Percentiles rank a stretch among this genome's conserved stretches.
Evolutionary conservation across 2,888 invertebrate species (phyloP).

Genomic region (Drosophila peninsularis): DNA sequence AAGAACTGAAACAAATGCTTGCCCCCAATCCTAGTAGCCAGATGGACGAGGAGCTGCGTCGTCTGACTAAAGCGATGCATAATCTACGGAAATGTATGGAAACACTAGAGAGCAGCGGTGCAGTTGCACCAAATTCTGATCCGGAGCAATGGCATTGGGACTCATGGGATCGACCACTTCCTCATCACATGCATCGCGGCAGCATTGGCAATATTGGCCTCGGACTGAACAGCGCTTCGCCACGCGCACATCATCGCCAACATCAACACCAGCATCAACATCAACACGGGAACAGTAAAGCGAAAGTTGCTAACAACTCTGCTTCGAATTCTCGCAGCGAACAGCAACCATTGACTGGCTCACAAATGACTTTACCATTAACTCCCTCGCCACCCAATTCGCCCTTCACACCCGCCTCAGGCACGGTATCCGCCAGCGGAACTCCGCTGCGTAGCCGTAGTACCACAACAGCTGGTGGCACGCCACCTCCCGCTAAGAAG

Average conservation of each 20-base stretch:
- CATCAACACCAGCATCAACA: conserved; percentile 34
- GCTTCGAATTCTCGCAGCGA: conserved; percentile 44
- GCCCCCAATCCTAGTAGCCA: conserved; percentile 82
- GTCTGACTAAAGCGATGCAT: conserved; percentile 93
- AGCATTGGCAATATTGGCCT: conserved; percentile 82
- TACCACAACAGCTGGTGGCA: conserved; percentile 67
- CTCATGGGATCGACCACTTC: conserved; percentile 92
- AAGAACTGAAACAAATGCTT: conserved; percentile 91
- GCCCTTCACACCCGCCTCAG: conserved; percentile 77
- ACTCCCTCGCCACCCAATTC: conserved; percentile 85
- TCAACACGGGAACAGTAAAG: conserved; percentile 31
- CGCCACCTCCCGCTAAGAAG: conserved; percentile 92
- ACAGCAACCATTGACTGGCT: conserved; percentile 56
- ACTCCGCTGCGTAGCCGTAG: conserved; percentile 80
- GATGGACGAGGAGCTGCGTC: conserved; percentile 92
- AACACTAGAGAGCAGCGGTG: conserved; percentile 55
- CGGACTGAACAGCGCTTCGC: conserved; percentile 75
- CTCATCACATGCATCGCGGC: conserved; percentile 79
- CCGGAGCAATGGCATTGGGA: conserved; percentile 92
- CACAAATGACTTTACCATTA: conserved; percentile 80
- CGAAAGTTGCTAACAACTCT: conserved; percentile 25
- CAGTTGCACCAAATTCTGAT: conserved; percentile 40
- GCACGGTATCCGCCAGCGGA: conserved; percentile 63
- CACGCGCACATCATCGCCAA: conserved; percentile 78
- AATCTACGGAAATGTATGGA: conserved; percentile 91